phyloP scores from a whole-genome alignment of 2,797 vertebrate genomes.

The Tiaroga cobitis region DNA sequence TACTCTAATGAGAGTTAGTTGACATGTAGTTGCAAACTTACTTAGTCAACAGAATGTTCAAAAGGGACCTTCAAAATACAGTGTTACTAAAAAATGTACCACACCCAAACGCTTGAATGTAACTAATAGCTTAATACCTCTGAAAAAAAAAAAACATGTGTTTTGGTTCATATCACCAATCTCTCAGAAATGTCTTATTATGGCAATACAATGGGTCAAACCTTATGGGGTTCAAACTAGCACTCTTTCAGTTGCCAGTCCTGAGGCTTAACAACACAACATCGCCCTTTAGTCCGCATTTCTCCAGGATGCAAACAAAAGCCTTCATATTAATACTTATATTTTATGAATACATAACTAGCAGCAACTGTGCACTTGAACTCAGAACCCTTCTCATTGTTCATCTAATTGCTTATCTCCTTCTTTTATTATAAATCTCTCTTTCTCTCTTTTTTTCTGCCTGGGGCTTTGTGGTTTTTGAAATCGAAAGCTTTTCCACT shows the following conservation, averaged over 20 bases:
- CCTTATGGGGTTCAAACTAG: background rate
- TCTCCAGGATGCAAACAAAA: constrained; percentile 7
- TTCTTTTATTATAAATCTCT: background rate
- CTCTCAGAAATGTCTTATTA: background rate
- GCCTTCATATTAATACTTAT: background rate
- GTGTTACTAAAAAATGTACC: background rate
- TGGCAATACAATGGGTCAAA: background rate
- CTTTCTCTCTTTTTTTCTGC: background rate
- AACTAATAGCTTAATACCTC: background rate
- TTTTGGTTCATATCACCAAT: background rate
- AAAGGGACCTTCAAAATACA: too few species aligned
- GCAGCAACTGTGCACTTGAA: background rate
- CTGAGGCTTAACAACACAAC: background rate
- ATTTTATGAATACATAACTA: constrained; percentile 3
- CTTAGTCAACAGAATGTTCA: too few species aligned
- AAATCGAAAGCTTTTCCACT: constrained; percentile 8
- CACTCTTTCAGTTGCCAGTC: background rate
- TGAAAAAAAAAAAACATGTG: background rate
- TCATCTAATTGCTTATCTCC: constrained; percentile 20
- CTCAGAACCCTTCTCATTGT: background rate
- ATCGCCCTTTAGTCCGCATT: background rate
- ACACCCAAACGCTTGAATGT: background rate
- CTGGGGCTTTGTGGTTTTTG: constrained; percentile 16
- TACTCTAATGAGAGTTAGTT: too few species aligned
- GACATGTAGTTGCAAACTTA: too few species aligned